Evolutionary conservation across 2,113 vertebrate species (phyloP).

Genomic region (Thalassoma bifasciatum): DNA sequence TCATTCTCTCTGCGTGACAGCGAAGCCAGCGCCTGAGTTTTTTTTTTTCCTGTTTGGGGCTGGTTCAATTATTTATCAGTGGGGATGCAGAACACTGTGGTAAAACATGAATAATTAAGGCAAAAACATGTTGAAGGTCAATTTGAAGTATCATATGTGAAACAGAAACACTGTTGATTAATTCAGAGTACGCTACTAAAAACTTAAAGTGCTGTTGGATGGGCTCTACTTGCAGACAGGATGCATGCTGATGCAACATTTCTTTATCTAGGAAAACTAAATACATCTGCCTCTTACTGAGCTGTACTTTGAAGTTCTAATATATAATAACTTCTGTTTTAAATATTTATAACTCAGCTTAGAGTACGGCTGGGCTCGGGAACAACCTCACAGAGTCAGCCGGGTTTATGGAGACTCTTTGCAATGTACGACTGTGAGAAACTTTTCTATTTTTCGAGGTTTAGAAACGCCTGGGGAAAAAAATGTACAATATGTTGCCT

Average conservation of each 20-base stretch:
- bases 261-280: background rate
- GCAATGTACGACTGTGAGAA: no score
- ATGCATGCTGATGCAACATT: background rate
- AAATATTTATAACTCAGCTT: no score
- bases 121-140: background rate
- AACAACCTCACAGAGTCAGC: no score
- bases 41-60: background rate
- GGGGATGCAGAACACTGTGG: background rate
- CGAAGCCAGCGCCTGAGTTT: background rate
- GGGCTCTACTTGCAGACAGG: background rate
- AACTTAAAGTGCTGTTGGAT: background rate
- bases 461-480: no score
- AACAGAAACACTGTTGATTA: background rate
- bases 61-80: background rate
- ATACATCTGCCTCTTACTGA: background rate
- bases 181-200: background rate
- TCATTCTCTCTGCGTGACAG: slow-evolving; percentile 19
- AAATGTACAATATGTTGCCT: no score
- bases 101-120: slow-evolving; percentile 4
- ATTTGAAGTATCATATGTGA: background rate
- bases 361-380: no score
- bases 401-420: no score
- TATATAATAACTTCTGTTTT: no score
- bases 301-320: background rate
- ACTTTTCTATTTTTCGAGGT: no score